phyloP scores from a whole-genome alignment of 2,888 invertebrate species.

The Taphrorychus bicolor region DNA sequence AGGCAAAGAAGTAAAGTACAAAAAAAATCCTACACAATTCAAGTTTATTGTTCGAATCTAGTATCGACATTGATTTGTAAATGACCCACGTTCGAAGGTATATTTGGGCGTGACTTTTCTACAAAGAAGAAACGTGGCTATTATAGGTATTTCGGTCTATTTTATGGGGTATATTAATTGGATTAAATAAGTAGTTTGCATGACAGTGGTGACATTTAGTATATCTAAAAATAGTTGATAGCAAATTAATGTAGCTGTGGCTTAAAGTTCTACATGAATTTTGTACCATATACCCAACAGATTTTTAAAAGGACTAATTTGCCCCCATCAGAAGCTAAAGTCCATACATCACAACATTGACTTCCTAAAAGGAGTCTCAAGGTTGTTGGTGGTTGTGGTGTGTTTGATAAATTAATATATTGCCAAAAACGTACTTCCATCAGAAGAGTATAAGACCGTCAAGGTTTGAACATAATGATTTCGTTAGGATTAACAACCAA shows the following conservation, averaged over 20 bases:
- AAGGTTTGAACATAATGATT: slow-evolving; percentile 15
- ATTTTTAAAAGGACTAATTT: neutral
- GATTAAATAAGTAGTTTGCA: slow-evolving; percentile 9
- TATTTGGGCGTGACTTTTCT: too few relatives aligned
- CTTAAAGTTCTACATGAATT: neutral
- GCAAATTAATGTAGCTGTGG: neutral
- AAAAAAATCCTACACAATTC: too few relatives aligned
- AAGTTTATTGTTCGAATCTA: too few relatives aligned
- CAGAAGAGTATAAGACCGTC: slow-evolving; percentile 7
- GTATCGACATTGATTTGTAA: too few relatives aligned
- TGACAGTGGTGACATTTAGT: neutral
- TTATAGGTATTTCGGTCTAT: too few relatives aligned
- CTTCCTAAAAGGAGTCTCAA: neutral
- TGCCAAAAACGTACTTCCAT: neutral
- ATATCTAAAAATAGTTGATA: neutral
- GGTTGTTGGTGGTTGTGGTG: neutral
- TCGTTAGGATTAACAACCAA: slow-evolving; percentile 18
- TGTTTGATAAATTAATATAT: neutral
- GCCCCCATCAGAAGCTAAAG: neutral
- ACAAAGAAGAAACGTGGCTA: too few relatives aligned
- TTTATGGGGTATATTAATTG: neutral
- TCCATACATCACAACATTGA: neutral
- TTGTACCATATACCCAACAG: neutral
- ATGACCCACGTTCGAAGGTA: too few relatives aligned
- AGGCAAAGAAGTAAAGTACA: too few relatives aligned